Evolutionary conservation across 2,113 vertebrate genomes (phyloP).

Genomic region (Corythaeola cristata): DNA sequence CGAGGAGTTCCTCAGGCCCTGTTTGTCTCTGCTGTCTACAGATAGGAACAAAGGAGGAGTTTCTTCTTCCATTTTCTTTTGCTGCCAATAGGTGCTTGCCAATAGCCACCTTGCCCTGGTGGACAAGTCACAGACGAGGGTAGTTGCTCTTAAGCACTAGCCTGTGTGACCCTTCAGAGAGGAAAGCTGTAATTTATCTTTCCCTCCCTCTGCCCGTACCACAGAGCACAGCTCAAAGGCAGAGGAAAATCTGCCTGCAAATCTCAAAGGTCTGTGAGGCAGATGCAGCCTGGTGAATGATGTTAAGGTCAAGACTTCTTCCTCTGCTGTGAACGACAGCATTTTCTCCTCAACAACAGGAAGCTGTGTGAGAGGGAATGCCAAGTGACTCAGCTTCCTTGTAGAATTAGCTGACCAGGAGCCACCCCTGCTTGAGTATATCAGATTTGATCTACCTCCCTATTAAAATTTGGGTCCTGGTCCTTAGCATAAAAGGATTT

Average conservation of each 20-base stretch:
- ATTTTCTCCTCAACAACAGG: background rate
- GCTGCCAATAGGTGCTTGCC: background rate
- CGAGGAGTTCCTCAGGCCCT: background rate
- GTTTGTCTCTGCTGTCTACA: background rate
- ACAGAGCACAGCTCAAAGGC: background rate
- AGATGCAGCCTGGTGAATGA: accelerated
- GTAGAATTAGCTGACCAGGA: background rate
- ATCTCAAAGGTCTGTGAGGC: background rate
- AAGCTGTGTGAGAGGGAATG: accelerated
- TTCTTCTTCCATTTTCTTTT: background rate
- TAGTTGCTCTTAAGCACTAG: background rate
- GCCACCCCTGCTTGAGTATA: background rate
- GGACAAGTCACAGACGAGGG: accelerated
- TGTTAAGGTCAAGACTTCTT: background rate
- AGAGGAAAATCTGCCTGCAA: background rate
- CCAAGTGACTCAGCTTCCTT: background rate
- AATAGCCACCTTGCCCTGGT: background rate
- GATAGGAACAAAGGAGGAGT: background rate
- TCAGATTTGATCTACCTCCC: background rate
- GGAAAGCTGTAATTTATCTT: background rate
- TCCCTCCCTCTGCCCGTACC: background rate
- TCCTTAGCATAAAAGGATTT: background rate
- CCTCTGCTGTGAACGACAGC: background rate
- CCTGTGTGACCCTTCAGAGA: background rate
- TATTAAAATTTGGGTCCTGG: background rate